phyloP scores from a whole-genome alignment of 1,140 invertebrate species.

The Battus philenor region DNA sequence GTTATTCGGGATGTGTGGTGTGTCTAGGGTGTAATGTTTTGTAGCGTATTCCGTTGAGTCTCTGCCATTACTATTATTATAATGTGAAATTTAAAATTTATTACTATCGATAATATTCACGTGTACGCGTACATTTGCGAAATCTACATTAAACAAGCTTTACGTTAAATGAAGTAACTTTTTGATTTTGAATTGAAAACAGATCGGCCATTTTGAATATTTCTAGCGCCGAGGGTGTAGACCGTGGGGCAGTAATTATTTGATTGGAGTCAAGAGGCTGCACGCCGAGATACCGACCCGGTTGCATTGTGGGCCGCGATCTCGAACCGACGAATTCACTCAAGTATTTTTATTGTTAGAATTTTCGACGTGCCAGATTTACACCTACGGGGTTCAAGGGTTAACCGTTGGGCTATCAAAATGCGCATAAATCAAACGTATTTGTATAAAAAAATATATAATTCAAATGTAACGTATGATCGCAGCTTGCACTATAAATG shows the following conservation, averaged over 20 bases:
- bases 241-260: slow-evolving; percentile 70
- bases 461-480: slow-evolving; percentile 24
- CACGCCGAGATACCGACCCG: slow-evolving; percentile 58
- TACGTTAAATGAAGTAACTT: too few species aligned
- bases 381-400: slow-evolving; percentile 63
- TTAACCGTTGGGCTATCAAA: slow-evolving; percentile 48
- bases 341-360: slow-evolving; percentile 55
- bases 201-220: slow-evolving; percentile 70
- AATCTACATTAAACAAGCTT: neutral
- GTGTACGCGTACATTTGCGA: neutral
- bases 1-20: slow-evolving; percentile 69
- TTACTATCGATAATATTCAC: slow-evolving; percentile 3
- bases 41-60: slow-evolving; percentile 35
- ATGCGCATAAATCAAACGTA: slow-evolving; percentile 29
- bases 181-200: slow-evolving; percentile 40
- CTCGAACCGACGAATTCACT: slow-evolving; percentile 36
- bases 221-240: slow-evolving; percentile 47
- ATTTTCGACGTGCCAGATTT: slow-evolving; percentile 48
- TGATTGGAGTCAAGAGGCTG: slow-evolving; percentile 73
- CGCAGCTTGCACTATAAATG: slow-evolving; percentile 47
- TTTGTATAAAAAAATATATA: too few species aligned
- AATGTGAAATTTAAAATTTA: slow-evolving; percentile 9
- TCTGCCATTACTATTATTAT: slow-evolving; percentile 34
- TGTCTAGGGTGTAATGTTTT: slow-evolving; percentile 73
- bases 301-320: slow-evolving; percentile 49